Conservation (phyloP, 1,140 invertebrate species). For the Sweltsa coloradensis region DNA sequence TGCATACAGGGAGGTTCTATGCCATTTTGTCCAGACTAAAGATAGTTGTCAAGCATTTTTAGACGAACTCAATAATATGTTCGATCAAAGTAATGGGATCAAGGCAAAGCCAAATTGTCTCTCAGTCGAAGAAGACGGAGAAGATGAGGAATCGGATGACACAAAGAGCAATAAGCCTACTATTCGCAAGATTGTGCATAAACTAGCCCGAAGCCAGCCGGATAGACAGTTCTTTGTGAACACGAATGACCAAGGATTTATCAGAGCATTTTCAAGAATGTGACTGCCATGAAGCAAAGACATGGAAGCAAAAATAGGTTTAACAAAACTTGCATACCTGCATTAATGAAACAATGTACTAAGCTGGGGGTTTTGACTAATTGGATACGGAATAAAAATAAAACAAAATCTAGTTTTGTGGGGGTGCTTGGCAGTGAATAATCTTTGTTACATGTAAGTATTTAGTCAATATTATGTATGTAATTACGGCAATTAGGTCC, state of each 20-base stretch:
- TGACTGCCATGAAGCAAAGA: background rate
- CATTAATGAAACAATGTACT: too few species aligned
- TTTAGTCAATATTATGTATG: too few species aligned
- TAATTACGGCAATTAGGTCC: too few species aligned
- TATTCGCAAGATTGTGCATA: background rate
- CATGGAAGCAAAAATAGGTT: too few species aligned
- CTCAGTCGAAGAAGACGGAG: too few species aligned
- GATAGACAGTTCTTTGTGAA: background rate
- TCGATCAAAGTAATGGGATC: background rate
- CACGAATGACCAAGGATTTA: background rate
- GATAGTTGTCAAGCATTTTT: conserved; percentile 4
- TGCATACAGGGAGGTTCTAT: too few species aligned
- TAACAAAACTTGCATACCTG: too few species aligned
- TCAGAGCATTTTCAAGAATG: background rate
- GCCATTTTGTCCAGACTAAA: conserved; percentile 3
- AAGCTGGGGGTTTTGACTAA: too few species aligned
- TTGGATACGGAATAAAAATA: too few species aligned
- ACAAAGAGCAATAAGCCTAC: background rate
- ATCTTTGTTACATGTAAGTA: too few species aligned
- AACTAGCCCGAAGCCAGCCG: background rate
- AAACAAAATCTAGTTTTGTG: too few species aligned
- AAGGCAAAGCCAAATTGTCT: background rate
- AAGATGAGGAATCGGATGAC: background rate
- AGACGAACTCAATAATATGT: background rate
- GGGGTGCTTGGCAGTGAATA: too few species aligned